Base-by-base conservation (phyloP, 2,888 invertebrate genomes). In the Cyaniris semiargus region DNA sequence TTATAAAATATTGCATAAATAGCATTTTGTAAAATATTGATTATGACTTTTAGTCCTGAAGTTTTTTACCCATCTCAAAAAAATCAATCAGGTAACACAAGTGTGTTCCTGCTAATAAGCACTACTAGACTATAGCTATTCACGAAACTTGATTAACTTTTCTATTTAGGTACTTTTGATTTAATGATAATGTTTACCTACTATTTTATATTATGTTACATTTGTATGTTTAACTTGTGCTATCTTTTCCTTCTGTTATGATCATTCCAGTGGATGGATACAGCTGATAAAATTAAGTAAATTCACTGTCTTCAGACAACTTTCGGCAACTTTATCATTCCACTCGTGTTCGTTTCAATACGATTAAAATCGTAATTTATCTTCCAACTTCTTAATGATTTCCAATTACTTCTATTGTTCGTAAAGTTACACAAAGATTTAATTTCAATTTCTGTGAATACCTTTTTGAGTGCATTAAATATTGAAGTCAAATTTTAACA, bases 271-370 rank as follows among this genome's bases (percentile, higher is more conserved):
- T 27, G 15, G 27, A 4, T 3, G 15, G 15, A 15, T 5, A 18
- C 66, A 66, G 18, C 15, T 27, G 27, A 27, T 31, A 66, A 66
- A 60, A 60, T 60, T 21, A 60, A 60, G 27, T 27, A 15, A 66
- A 31, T 15, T 66, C 27, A 60, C 27, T 38, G 21, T 44, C 38
- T 72, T 72, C 3, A 38, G 38, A 13, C 10, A 74, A 53, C 7
- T 48, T 74, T 74, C 18, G 18, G 48, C 18, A 74, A 74, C 74
- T 53, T 74, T 44, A 44, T 53, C 18, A 66, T 74, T 74, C 18
- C 74, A 18, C 27, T 74, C 72, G 72, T 72, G 27, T 74, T 74
- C 23, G 48, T 53, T 74, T 53, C 74, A 74, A 74, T 74, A 23
- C 48, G 53, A 74, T 74, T 27, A 27, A 74, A 53, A 53, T 74